A percentile compares a stretch with the other conserved stretches of the same genome.
Conservation (phyloP, 2,797 vertebrate species). For the Bovichtus variegatus region DNA sequence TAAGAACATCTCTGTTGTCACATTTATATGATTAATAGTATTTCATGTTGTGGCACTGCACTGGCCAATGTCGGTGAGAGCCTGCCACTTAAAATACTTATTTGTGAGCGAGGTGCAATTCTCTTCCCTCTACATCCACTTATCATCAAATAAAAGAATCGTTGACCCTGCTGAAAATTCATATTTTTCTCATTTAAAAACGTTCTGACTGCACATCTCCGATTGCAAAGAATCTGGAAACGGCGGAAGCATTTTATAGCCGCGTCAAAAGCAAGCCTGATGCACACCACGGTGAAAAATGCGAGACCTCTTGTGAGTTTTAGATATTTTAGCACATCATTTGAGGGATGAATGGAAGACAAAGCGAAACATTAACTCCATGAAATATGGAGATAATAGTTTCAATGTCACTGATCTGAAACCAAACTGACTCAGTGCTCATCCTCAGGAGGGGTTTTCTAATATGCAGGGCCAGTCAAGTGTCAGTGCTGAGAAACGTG, state of each 20-base stretch:
- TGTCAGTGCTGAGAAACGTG: slow-evolving; percentile 48
- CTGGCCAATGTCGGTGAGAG: no score
- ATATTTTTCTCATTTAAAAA: slow-evolving; percentile 6
- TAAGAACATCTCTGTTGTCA: no score
- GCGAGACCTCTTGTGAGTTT: slow-evolving; percentile 5
- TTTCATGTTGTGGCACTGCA: no score
- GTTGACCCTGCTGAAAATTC: slow-evolving; percentile 9
- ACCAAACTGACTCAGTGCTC: slow-evolving; percentile 37
- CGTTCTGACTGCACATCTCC: background rate
- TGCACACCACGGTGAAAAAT: slow-evolving; percentile 12
- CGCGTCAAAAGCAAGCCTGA: slow-evolving; percentile 11
- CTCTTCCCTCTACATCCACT: slow-evolving; percentile 24
- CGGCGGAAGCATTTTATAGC: slow-evolving; percentile 6
- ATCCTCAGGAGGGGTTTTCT: slow-evolving; percentile 30
- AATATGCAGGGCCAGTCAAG: slow-evolving; percentile 38
- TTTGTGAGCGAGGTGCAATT: slow-evolving; percentile 1
- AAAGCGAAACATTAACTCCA: slow-evolving; percentile 29
- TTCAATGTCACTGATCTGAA: slow-evolving; percentile 32
- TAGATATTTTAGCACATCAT: slow-evolving; percentile 13
- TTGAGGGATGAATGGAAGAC: slow-evolving; percentile 4
- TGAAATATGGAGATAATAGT: slow-evolving; percentile 45
- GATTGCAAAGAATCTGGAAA: slow-evolving; percentile 6
- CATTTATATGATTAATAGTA: no score
- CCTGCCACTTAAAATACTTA: slow-evolving; percentile 3
- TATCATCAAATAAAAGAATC: slow-evolving; percentile 16